Base-by-base conservation (phyloP, 2,113 vertebrate species). In the Orcinus orca region DNA sequence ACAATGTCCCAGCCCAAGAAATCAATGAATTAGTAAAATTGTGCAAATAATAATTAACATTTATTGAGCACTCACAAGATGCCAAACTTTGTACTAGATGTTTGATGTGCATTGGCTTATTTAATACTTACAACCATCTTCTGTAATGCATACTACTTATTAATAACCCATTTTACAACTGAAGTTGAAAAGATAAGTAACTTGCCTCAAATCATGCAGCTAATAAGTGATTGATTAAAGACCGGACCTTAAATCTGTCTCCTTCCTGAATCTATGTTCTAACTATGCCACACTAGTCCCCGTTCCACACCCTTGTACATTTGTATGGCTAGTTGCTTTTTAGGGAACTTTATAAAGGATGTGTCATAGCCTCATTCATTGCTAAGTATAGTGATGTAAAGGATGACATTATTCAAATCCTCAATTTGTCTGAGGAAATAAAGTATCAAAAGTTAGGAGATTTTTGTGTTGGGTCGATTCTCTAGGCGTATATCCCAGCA, bases 21-120 rank as follows among this genome's bases (percentile, higher is more conserved):
- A 85, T 95, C 73, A 85, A 36, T 62, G 15, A 88, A 71, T 94
- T 71, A 96, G 26, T 77, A 91, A 93, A 81, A 73, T 70, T 79
- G 91, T 77, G 13, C 85, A 89, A 93, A 88, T 88, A 92, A 77
- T 63, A 82, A 89, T 67, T n/a, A 85, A n/a, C 67, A 89, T 79
- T 87, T 85, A 80, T 90, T 47, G 31, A 91, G 53, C 55, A 93
- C 18, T 95, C 47, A 93, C 1, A 81, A 88, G 38, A 77, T 84
- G 23, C 41, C 44, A 88, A 11, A 26, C 11, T 81, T 92, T 53
- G 1, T 82, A 20, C 33, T 90, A 60, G 68, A 63, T 88, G 17
- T 74, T 84, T 90, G 15, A 55, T 4, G 79, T 68, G 3, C 33
- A 74, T 38, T 93, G 58, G 8, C 6, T 95, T 33, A 82, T 84